Evolutionary conservation across 2,888 invertebrate species (phyloP).

Genomic region (Cerceris rybyensis): DNA sequence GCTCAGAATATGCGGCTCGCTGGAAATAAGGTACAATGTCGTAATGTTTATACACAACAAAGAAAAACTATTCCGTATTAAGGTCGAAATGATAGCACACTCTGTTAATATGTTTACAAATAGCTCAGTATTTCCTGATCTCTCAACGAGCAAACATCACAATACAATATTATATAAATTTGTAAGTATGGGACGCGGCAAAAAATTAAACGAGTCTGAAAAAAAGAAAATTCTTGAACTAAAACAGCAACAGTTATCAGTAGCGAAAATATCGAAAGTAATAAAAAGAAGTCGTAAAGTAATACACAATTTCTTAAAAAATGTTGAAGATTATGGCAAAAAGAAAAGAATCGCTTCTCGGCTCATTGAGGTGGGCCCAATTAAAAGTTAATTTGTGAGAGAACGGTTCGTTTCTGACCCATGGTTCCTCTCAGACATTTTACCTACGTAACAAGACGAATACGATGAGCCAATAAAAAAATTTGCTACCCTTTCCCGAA

Average conservation of each 20-base stretch:
- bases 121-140: conserved; percentile 7
- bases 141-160: not conserved
- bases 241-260: not conserved
- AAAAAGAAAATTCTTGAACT: conserved; percentile 2
- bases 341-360: conserved; percentile 5
- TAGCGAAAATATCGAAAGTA: not conserved
- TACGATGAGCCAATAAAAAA: no score
- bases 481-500: no score
- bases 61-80: not conserved
- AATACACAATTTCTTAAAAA: conserved; percentile 3
- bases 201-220: conserved; percentile 2
- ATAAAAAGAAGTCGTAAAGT: conserved; percentile 2
- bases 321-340: conserved; percentile 9
- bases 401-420: no score
- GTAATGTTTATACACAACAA: not conserved
- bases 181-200: conserved; percentile 1
- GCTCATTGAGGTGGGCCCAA: no score
- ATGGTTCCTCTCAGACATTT: no score
- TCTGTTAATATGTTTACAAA: conserved; percentile 1
- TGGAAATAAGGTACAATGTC: not conserved
- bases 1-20: no score
- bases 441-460: no score
- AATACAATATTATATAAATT: not conserved
- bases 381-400: no score
- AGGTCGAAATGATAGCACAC: conserved; percentile 5